Evolutionary conservation across 23 tunicate species (phyloP).

Genomic region (Styela clava): DNA sequence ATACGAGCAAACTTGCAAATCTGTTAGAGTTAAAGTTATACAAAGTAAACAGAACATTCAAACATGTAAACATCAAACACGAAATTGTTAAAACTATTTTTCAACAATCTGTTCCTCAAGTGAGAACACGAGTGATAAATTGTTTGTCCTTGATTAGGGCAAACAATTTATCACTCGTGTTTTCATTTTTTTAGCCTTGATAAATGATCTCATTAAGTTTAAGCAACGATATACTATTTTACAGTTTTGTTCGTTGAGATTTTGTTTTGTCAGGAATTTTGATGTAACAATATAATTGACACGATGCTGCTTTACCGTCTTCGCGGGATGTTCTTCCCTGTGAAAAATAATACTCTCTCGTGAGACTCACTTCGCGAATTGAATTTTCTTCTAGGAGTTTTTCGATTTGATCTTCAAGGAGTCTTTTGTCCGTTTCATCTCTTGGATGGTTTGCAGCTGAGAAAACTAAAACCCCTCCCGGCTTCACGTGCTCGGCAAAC

Average conservation of each 20-base stretch:
- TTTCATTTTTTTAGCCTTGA: too few relatives aligned
- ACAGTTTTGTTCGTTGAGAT: not conserved
- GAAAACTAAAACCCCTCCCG: constrained; percentile 16
- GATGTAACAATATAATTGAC: constrained; percentile 22
- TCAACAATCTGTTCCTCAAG: too few relatives aligned
- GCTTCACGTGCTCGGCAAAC: constrained; percentile 11
- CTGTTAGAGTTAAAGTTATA: too few relatives aligned
- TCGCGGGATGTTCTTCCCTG: not conserved
- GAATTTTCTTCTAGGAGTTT: not conserved
- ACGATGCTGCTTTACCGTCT: constrained; percentile 9
- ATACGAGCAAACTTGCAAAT: too few relatives aligned
- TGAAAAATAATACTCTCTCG: constrained; percentile 14
- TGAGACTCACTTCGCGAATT: constrained; percentile 6
- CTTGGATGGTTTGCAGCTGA: constrained; percentile 20
- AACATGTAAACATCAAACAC: too few relatives aligned
- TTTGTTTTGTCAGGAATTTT: not conserved
- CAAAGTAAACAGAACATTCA: too few relatives aligned
- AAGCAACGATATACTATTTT: not conserved
- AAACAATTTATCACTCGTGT: too few relatives aligned
- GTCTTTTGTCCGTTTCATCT: not conserved
- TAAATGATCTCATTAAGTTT: too few relatives aligned
- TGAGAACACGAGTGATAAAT: too few relatives aligned
- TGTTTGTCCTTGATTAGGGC: too few relatives aligned
- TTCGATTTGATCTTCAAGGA: not conserved
- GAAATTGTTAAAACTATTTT: too few relatives aligned